These are phyloP conservation scores for Metopolophium dirhodum DNA, from an alignment of 1,140 invertebrate genomes.

Conservation along the genomic window DNA sequence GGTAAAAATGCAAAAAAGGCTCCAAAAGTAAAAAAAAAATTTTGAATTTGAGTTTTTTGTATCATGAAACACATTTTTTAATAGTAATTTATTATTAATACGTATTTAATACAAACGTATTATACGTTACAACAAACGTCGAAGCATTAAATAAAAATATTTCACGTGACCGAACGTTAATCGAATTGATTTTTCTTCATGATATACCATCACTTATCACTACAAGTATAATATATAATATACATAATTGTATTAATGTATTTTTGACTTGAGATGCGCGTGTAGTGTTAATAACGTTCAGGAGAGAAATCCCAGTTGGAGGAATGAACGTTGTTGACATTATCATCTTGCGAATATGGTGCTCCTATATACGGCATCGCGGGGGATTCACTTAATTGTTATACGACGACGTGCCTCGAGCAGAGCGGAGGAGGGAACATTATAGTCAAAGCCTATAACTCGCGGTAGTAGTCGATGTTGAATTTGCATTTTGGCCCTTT, in stretches of 20 bases:
- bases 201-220: background rate
- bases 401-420: conserved; percentile 29
- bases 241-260: background rate
- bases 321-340: conserved; percentile 42
- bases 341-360: background rate
- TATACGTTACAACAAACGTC: too few species aligned
- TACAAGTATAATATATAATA: too few species aligned
- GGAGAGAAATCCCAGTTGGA: conserved; percentile 45
- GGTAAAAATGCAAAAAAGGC: too few species aligned
- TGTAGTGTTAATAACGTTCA: conserved; percentile 41
- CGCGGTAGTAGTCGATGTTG: conserved; percentile 34
- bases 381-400: conserved; percentile 55
- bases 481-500: conserved; percentile 54
- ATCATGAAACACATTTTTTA: too few species aligned
- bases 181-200: background rate
- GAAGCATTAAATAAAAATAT: background rate
- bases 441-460: conserved; percentile 26
- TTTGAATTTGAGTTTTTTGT: too few species aligned
- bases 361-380: background rate
- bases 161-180: background rate
- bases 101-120: too few species aligned
- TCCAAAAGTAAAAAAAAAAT: too few species aligned
- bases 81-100: too few species aligned
- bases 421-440: background rate
- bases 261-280: conserved; percentile 40